Conservation (phyloP, 2,888 invertebrate species). For the Archips crataeganus region DNA sequence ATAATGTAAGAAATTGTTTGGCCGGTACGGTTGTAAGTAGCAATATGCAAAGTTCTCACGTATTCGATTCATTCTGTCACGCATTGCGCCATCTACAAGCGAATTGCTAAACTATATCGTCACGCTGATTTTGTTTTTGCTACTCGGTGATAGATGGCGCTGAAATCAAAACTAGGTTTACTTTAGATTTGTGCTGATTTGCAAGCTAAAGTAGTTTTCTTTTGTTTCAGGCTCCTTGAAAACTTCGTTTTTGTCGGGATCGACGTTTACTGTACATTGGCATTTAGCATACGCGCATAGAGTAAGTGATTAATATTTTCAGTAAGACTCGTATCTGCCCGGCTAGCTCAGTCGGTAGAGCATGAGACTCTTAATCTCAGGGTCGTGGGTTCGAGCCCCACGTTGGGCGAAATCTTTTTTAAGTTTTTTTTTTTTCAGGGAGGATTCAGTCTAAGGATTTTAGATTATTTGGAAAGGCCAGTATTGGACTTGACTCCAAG, state of each 20-base stretch:
- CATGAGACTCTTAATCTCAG: slow-evolving; percentile 89
- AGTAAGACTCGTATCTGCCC: slow-evolving; percentile 51
- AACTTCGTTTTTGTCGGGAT: slow-evolving; percentile 93
- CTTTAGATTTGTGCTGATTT: neutral
- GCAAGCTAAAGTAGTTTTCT: slow-evolving; percentile 11
- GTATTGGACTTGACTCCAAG: slow-evolving; percentile 94
- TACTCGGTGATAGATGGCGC: slow-evolving; percentile 56
- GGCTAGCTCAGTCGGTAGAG: slow-evolving; percentile 87
- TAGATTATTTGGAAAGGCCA: slow-evolving; percentile 94
- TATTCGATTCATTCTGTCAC: slow-evolving; percentile 41
- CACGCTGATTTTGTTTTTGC: slow-evolving; percentile 45
- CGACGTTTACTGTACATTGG: slow-evolving; percentile 96
- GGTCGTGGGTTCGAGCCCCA: slow-evolving; percentile 89
- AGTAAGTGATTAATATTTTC: slow-evolving; percentile 69
- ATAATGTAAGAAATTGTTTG: slow-evolving; percentile 38
- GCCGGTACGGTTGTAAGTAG: neutral
- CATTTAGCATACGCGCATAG: slow-evolving; percentile 97
- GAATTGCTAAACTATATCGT: slow-evolving; percentile 50
- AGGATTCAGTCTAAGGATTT: slow-evolving; percentile 94
- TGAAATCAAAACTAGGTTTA: slow-evolving; percentile 30
- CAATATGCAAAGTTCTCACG: slow-evolving; percentile 37
- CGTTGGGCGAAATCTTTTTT: slow-evolving; percentile 59
- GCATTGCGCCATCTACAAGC: slow-evolving; percentile 63
- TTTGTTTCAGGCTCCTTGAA: slow-evolving; percentile 89
- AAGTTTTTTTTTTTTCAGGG: slow-evolving; percentile 88